Evolutionary conservation across 2,797 vertebrate species (phyloP).

Genomic region (Clarias pachynema): DNA sequence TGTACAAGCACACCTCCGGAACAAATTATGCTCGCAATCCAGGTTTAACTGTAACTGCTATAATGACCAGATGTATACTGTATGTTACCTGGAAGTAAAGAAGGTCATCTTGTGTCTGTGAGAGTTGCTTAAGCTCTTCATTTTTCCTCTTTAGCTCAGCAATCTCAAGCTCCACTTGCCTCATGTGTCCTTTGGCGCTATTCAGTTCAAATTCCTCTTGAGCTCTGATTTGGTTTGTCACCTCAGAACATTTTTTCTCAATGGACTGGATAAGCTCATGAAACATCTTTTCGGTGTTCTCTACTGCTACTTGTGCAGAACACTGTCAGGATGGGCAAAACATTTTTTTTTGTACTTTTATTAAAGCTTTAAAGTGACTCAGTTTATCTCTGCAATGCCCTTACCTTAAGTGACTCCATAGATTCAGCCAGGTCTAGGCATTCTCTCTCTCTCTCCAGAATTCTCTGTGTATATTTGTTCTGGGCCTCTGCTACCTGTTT

Average conservation of each 20-base stretch:
- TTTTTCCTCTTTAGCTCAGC: constrained; percentile 60
- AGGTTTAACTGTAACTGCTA: neutral
- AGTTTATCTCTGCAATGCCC: neutral
- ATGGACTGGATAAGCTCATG: constrained; percentile 32
- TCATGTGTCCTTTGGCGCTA: constrained; percentile 33
- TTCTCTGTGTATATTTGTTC: constrained; percentile 40
- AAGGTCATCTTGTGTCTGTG: constrained; percentile 54
- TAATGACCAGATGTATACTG: neutral
- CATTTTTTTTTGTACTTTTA: too few species aligned
- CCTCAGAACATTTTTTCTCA: constrained; percentile 40
- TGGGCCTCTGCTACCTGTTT: constrained; percentile 30
- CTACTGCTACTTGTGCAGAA: constrained; percentile 45
- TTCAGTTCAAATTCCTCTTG: constrained; percentile 51
- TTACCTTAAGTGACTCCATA: constrained; percentile 46
- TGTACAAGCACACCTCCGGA: too few species aligned
- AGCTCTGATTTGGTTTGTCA: constrained; percentile 47
- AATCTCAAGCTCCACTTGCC: constrained; percentile 67
- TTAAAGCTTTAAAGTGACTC: neutral
- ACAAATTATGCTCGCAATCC: too few species aligned
- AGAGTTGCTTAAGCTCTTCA: constrained; percentile 48
- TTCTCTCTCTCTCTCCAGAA: constrained; percentile 29
- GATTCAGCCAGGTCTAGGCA: constrained; percentile 26
- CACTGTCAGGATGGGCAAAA: constrained; percentile 30
- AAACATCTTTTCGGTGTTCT: constrained; percentile 47
- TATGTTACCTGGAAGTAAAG: constrained; percentile 59